A percentile compares a stretch with the other conserved stretches of the same genome.
Evolutionary conservation across 2,797 vertebrate genomes (phyloP).

Genomic region (Synanceia verrucosa): DNA sequence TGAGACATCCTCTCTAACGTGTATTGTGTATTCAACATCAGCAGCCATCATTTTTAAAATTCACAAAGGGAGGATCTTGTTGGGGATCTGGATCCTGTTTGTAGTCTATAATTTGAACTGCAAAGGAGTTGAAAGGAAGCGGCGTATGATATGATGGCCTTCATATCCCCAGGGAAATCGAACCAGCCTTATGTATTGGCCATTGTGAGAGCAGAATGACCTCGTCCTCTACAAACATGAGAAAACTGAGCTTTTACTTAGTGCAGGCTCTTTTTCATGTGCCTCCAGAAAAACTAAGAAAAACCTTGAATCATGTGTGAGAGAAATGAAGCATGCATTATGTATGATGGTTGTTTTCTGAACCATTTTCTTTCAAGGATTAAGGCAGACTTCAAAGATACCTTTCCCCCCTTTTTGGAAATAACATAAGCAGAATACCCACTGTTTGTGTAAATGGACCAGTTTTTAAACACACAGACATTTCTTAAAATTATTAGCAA

Average conservation of each 20-base stretch:
- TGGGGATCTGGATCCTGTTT: slow-evolving; percentile 54
- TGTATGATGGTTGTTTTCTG: slow-evolving; percentile 60
- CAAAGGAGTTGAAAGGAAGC: slow-evolving; percentile 66
- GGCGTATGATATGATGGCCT: slow-evolving; percentile 62
- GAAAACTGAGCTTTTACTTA: slow-evolving; percentile 58
- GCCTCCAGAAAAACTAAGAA: slow-evolving; percentile 49
- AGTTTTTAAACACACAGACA: slow-evolving; percentile 38
- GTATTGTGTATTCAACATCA: slow-evolving; percentile 36
- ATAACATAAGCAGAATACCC: slow-evolving; percentile 22
- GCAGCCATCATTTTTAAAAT: slow-evolving; percentile 31
- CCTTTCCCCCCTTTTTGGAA: slow-evolving; percentile 18
- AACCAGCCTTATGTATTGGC: slow-evolving; percentile 37
- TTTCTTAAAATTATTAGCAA: slow-evolving; percentile 12
- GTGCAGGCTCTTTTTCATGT: slow-evolving; percentile 49
- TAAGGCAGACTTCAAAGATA: slow-evolving; percentile 67
- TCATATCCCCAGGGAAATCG: slow-evolving; percentile 67
- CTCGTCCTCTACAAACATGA: slow-evolving; percentile 50
- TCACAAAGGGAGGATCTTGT: slow-evolving; percentile 27
- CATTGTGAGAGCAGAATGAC: slow-evolving; percentile 48
- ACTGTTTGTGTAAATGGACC: slow-evolving; percentile 39
- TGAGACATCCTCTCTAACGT: slow-evolving; percentile 12
- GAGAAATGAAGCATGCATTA: slow-evolving; percentile 65
- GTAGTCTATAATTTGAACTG: slow-evolving; percentile 62
- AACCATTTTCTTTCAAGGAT: slow-evolving; percentile 66
- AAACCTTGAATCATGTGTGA: slow-evolving; percentile 43